These are phyloP conservation scores for Athalia circularis DNA, from an alignment of 2,888 invertebrate species.

Conservation along the genomic window DNA sequence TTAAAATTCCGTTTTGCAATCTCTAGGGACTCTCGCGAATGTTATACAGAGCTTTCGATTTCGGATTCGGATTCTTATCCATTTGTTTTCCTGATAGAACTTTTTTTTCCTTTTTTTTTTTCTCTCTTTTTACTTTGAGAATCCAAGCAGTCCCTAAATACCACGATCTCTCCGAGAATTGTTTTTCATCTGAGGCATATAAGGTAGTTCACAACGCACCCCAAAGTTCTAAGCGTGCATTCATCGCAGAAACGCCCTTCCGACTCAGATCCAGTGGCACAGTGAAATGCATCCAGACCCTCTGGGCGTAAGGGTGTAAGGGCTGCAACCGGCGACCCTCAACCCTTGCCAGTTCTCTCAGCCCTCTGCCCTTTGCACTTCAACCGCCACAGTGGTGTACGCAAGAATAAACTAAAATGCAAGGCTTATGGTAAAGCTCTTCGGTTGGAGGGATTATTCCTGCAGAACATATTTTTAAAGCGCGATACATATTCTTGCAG, in stretches of 20 bases:
- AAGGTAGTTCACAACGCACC: not conserved
- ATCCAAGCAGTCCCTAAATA: too few relatives aligned
- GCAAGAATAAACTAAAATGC: slow-evolving; percentile 59
- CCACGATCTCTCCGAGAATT: too few relatives aligned
- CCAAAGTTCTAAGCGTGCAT: slow-evolving; percentile 3
- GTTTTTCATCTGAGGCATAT: too few relatives aligned
- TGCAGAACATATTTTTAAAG: slow-evolving; percentile 32
- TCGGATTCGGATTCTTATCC: too few relatives aligned
- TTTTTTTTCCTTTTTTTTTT: too few relatives aligned
- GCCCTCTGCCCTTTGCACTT: slow-evolving; percentile 39
- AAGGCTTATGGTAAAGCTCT: slow-evolving; percentile 43
- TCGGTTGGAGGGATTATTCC: slow-evolving; percentile 23
- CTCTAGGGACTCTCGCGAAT: not conserved
- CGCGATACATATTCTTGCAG: slow-evolving; percentile 16
- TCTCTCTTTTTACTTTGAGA: too few relatives aligned
- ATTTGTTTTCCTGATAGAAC: too few relatives aligned
- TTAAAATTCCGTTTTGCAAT: slow-evolving; percentile 2
- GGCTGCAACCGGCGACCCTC: slow-evolving; percentile 25
- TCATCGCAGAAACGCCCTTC: not conserved
- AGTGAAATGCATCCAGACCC: slow-evolving; percentile 20
- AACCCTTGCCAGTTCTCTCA: slow-evolving; percentile 17
- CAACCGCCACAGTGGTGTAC: slow-evolving; percentile 47
- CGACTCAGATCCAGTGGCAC: slow-evolving; percentile 14
- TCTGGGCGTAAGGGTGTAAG: slow-evolving; percentile 25
- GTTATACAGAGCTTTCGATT: too few relatives aligned